Evolutionary conservation across 2,888 invertebrate genomes (phyloP), one percentile per base, ranked within the genome.

Genomic region (Ochropleura plecta): DNA sequence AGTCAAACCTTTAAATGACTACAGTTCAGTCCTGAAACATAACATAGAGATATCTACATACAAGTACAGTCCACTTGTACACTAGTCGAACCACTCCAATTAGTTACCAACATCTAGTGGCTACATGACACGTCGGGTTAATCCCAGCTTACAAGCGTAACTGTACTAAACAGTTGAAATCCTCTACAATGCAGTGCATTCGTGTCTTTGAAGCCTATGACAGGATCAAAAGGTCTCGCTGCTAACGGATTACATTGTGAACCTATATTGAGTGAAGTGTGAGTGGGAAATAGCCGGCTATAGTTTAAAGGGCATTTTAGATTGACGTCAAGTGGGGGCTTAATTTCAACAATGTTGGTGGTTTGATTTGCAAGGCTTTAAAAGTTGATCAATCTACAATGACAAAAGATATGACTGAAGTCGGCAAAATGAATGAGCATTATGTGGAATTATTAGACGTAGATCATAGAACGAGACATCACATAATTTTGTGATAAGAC

Each of bases 181-280:
- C 92, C 92, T 89, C 91, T 86, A 91, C 94, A 92, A 91, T 92
- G 93, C 92, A 91, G 88, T 91, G 90, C 88, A 92, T 92, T 90
- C 96, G 95, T 95, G 95, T 94, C 94, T 94, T 95, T 93, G 94
- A 93, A 92, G 94, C 94, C 95, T 95, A 92, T 94, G 93, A 92
- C 91, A 91, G 96, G 96, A 96, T 96, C 95, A 96, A 93, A 93
- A 91, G 92, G 92, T 90, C 89, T 83, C 81, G 83, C 85, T 83
- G 85, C 85, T 78, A 84, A 64, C 68, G 86, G 86, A 85, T 85
- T 83, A 87, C 69, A 74, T 76, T 79, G 79, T 83, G 80, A 74
- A 82, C 79, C 77, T 82, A 79, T 84, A 85, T 80, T 79, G 78
- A 79, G 72, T 68, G 71, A 73, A 82, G 67, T 79, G 78, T 82